Conservation (phyloP, 2,888 invertebrate genomes). For the Rhynchonema sp. region DNA sequence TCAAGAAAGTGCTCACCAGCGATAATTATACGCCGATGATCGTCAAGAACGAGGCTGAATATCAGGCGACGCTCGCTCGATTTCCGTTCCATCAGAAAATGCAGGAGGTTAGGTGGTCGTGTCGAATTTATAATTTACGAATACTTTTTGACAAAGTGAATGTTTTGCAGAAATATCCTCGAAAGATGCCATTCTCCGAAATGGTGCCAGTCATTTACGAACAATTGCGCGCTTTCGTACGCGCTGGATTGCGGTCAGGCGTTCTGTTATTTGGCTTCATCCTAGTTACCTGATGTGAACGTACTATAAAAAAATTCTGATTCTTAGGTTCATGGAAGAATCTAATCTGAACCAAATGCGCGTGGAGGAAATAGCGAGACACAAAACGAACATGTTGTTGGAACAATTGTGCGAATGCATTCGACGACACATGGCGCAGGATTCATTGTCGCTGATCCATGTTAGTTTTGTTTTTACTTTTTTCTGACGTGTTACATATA, state of each 20-base stretch:
- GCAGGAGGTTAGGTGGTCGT: background rate
- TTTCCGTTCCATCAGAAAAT: conserved; percentile 55
- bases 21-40: conserved; percentile 54
- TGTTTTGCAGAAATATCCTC: conserved; percentile 33
- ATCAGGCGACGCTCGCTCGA: conserved; percentile 58
- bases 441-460: conserved; percentile 58
- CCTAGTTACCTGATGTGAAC: too few species aligned
- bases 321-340: conserved; percentile 49
- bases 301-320: too few species aligned
- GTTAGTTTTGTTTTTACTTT: too few species aligned
- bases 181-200: conserved; percentile 72
- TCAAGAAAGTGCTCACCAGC: conserved; percentile 66
- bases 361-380: conserved; percentile 66
- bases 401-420: conserved; percentile 79
- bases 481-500: too few species aligned
- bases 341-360: conserved; percentile 44
- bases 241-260: conserved; percentile 83
- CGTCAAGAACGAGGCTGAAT: conserved; percentile 57
- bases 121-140: too few species aligned
- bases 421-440: conserved; percentile 65
- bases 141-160: background rate
- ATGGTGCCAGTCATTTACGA: conserved; percentile 91
- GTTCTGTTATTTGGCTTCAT: too few species aligned
- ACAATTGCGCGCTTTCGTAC: conserved; percentile 90
- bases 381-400: conserved; percentile 63